phyloP scores from a whole-genome alignment of 2,113 vertebrate genomes.

The Periophthalmus modestus region DNA sequence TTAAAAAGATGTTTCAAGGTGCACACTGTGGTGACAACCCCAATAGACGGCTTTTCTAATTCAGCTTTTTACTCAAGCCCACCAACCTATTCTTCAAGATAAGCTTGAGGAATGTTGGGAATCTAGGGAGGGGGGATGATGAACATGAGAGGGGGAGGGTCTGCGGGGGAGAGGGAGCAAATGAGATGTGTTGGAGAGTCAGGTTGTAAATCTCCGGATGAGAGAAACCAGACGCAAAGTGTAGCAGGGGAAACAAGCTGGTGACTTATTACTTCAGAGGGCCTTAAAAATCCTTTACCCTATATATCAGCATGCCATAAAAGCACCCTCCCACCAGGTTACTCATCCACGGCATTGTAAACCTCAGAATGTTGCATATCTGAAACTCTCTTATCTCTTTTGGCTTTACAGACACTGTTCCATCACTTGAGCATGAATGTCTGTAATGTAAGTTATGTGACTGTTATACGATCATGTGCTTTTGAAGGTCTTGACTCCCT shows the following conservation, averaged over 20 bases:
- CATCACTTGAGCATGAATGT: constrained; percentile 27
- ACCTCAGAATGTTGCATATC: constrained; percentile 3
- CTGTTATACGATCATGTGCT: constrained; percentile 13
- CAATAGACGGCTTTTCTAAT: constrained; percentile 70
- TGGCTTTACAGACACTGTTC: constrained; percentile 28
- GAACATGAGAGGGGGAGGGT: constrained; percentile 49
- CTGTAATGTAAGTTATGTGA: constrained; percentile 1
- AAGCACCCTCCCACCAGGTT: constrained; percentile 15
- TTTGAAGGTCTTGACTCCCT: constrained; percentile 42
- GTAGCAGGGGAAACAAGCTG: constrained; percentile 17
- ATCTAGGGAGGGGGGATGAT: constrained; percentile 60
- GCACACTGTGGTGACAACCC: constrained; percentile 57
- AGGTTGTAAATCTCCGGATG: constrained; percentile 67
- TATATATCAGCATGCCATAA: constrained; percentile 8
- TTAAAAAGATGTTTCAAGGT: constrained; percentile 78
- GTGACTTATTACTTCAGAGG: constrained; percentile 17
- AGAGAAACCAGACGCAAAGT: constrained; percentile 48
- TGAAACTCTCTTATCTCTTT: constrained; percentile 27
- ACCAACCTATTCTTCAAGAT: constrained; percentile 81
- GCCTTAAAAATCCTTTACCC: background rate
- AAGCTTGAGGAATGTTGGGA: constrained; percentile 83
- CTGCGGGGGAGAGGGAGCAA: constrained; percentile 44
- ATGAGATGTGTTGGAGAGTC: constrained; percentile 55
- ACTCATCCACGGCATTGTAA: constrained; percentile 1
- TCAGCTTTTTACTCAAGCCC: constrained; percentile 72